Evolutionary conservation across 2,888 invertebrate species (phyloP), one percentile per base, ranked within the genome.

Genomic region (Melieria crassipennis): DNA sequence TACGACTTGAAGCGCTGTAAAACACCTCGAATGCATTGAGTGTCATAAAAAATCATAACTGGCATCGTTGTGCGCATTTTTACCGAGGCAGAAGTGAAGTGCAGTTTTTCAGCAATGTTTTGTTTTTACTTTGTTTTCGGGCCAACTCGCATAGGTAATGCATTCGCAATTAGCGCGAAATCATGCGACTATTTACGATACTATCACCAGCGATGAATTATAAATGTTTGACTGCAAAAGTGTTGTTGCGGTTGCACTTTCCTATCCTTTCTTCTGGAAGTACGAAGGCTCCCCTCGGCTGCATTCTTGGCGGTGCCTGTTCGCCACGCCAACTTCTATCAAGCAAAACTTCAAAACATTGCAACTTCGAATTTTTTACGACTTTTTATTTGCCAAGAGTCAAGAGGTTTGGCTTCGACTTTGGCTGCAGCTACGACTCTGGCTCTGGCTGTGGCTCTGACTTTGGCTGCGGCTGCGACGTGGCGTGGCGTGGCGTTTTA

Each of bases 351-450:
- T 71, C 68, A 69, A 74, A 65, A 67, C 74, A 71, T 65, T 65
- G 65, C 72, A 65, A 69, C 69, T 72, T 72, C 65, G 64, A 75
- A 75, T 68, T 69, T 67, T 75, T 81, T 80, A 82, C 77, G 81
- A 80, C 78, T 80, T 77, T 79, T 78, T 79, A 80, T 78, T 79
- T 79, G 73, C 70, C 71, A 71, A 70, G 68, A 75, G 75, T 76
- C 78, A 78, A 79, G 72, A 72, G 69, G 65, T 72, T 72, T 72
- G 69, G 65, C 72, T 72, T 72, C 62, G 65, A 65, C 61, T 61
- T 48, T 11, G 42, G 66, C 16, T 56, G 57, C 64, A 57, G 30
- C 50, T 13, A 47, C 70, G 50, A 43, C 70, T 70, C 50, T 50
- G 43, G 16, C 69, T 47, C 43, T 61, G n/a, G 16, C n/a, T 16